Conservation (phyloP, 2,113 vertebrate genomes). For the Poecilia latipinna region DNA sequence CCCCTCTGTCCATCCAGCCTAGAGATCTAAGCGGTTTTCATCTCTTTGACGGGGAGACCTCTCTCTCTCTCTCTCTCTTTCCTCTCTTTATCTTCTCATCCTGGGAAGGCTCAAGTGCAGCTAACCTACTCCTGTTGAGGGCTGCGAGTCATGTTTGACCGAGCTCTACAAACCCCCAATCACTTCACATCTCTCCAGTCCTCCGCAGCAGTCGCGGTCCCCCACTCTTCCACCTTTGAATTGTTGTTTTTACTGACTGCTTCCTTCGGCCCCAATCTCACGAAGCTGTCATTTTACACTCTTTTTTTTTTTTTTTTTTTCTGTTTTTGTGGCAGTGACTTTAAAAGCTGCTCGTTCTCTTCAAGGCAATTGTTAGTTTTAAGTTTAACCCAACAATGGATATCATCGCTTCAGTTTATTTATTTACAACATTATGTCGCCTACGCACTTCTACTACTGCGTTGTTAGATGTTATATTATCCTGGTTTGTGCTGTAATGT, state of each 20-base stretch:
- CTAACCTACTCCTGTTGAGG: slow-evolving; percentile 34
- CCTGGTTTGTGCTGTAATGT: too few species aligned
- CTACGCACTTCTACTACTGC: background rate
- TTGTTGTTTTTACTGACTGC: slow-evolving; percentile 21
- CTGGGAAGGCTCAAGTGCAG: slow-evolving; percentile 44
- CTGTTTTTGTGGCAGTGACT: background rate
- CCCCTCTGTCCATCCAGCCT: slow-evolving; percentile 35
- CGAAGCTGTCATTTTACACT: slow-evolving; percentile 5
- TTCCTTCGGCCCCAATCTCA: slow-evolving; percentile 3
- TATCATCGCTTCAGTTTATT: background rate
- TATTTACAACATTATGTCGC: background rate
- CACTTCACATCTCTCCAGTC: slow-evolving; percentile 44
- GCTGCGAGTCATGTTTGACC: slow-evolving; percentile 52
- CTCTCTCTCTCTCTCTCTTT: slow-evolving; percentile 15
- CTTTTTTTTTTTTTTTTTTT: background rate
- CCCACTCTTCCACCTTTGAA: slow-evolving; percentile 13
- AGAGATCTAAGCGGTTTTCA: slow-evolving; percentile 68
- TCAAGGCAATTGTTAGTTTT: background rate
- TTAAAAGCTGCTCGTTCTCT: background rate
- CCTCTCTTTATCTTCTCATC: slow-evolving; percentile 54
- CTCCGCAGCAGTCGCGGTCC: slow-evolving; percentile 17
- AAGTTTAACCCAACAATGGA: background rate
- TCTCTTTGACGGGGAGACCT: slow-evolving; percentile 51
- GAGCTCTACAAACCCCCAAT: slow-evolving; percentile 53
- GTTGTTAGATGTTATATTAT: too few species aligned